Conservation (phyloP, 2,113 vertebrate genomes). For the Naja naja region DNA sequence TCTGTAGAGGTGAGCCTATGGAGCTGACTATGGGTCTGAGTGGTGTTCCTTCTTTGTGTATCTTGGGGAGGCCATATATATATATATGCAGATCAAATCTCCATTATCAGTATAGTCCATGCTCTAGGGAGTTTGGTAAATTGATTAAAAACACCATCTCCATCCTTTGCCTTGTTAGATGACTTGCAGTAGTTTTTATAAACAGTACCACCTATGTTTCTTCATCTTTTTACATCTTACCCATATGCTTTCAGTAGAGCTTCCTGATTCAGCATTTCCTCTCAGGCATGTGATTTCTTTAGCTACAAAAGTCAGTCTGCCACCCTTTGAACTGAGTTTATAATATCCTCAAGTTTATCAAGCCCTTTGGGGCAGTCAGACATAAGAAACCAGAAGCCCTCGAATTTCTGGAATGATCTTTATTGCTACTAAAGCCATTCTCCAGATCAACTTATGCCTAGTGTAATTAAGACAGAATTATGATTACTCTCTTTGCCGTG, state of each 20-base stretch:
- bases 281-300: neutral
- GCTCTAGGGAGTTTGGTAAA: neutral
- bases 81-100: neutral
- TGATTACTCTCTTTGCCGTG: neutral
- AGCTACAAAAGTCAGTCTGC: neutral
- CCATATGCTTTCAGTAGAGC: neutral
- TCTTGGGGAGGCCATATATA: no score
- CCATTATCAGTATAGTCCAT: neutral
- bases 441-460: neutral
- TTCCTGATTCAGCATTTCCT: neutral
- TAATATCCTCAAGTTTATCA: neutral
- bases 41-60: no score
- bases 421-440: neutral
- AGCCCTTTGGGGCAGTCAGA: neutral
- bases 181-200: neutral
- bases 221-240: neutral
- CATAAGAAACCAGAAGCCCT: neutral
- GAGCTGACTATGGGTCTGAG: no score
- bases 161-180: neutral
- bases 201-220: neutral
- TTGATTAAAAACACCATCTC: neutral
- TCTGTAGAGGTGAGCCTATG: no score
- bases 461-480: neutral
- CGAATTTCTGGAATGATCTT: neutral
- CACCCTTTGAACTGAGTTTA: neutral